These are phyloP conservation scores for Semotilus atromaculatus DNA, from an alignment of 2,797 vertebrate species.

Conservation along the genomic window DNA sequence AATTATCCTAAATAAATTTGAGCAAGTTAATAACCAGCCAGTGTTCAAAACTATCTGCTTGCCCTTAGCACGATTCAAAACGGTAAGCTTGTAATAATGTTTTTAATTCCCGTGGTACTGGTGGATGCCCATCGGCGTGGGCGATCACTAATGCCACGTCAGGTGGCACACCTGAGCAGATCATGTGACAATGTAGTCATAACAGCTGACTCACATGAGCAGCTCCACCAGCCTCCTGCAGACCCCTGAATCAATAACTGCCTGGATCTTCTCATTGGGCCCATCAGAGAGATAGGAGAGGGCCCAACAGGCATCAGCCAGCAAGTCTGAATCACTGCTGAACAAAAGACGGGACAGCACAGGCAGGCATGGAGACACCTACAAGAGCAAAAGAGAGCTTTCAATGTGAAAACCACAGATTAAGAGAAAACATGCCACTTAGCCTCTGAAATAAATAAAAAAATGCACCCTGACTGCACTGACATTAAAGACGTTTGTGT, in stretches of 20 bases:
- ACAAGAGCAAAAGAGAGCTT: constrained; percentile 32
- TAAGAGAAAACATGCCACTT: background rate
- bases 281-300: constrained; percentile 98
- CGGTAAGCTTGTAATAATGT: too few species aligned
- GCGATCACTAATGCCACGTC: too few species aligned
- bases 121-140: too few species aligned
- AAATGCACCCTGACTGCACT: background rate
- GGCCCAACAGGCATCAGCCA: constrained; percentile 98
- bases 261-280: constrained; percentile 99
- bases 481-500: background rate
- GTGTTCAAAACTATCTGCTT: too few species aligned
- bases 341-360: constrained; percentile 95
- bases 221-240: constrained; percentile 96
- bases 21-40: too few species aligned
- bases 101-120: too few species aligned
- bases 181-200: background rate
- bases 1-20: too few species aligned
- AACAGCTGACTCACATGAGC: constrained; percentile 86
- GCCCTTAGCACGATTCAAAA: too few species aligned
- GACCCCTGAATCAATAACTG: constrained; percentile 97
- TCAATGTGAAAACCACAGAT: background rate
- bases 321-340: constrained; percentile 95
- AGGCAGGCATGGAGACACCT: constrained; percentile 97
- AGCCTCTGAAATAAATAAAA: background rate
- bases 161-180: too few species aligned